Conservation (phyloP, 1,140 invertebrate species). For the Caenorhabditis briggsae region DNA sequence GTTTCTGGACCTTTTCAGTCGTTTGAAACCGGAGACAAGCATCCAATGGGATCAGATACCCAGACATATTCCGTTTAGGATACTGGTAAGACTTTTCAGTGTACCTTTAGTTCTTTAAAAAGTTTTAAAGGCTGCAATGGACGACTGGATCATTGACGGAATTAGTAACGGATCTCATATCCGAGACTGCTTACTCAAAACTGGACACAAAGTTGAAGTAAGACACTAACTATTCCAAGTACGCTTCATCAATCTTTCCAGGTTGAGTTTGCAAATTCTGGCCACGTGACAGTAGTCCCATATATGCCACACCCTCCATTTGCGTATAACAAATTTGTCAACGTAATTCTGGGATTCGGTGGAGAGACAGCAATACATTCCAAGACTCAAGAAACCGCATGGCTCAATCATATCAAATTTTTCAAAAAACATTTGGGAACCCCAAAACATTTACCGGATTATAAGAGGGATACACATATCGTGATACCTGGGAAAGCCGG, state of each 20-base stretch:
- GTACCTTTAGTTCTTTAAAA: too few relatives aligned
- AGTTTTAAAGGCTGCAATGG: not conserved
- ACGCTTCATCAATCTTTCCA: not conserved
- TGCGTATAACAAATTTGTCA: not conserved
- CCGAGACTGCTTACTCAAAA: not conserved
- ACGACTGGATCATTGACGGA: not conserved
- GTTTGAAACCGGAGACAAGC: not conserved
- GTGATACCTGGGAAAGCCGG: not conserved
- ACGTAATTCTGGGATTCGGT: not conserved
- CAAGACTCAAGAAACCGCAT: not conserved
- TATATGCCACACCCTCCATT: not conserved
- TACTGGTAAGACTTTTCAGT: not conserved
- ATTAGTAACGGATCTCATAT: not conserved
- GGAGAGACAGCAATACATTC: not conserved
- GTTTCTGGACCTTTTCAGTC: not conserved
- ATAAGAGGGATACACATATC: not conserved
- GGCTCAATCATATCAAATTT: not conserved
- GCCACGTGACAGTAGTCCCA: not conserved
- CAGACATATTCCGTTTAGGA: not conserved
- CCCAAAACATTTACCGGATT: not conserved
- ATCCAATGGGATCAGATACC: not conserved
- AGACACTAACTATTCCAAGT: not conserved
- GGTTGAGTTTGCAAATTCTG: not conserved
- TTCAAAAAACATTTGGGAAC: constrained; percentile 7
- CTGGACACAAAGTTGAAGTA: not conserved